Conservation (phyloP, 2,113 vertebrate species). For the Cephalopterus ornatus region DNA sequence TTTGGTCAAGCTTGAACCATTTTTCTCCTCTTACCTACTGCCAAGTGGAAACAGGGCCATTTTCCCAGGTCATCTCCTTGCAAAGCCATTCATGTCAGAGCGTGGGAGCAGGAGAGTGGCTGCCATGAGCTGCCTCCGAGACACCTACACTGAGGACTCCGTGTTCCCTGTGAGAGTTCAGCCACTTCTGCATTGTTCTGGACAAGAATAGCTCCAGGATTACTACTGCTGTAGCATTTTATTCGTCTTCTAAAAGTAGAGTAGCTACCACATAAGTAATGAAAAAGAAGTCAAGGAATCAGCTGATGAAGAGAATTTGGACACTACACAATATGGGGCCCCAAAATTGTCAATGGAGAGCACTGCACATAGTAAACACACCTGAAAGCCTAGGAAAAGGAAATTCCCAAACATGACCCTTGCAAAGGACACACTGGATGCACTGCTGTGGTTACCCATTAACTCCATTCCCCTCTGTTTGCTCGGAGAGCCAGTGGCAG, state of each 20-base stretch:
- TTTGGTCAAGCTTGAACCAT: background rate
- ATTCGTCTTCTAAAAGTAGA: conserved; percentile 13
- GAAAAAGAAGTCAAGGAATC: background rate
- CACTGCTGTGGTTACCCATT: conserved; percentile 32
- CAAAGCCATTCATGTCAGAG: background rate
- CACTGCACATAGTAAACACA: background rate
- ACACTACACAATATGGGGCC: background rate
- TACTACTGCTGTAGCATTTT: background rate
- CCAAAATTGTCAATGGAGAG: background rate
- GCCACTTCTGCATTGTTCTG: background rate
- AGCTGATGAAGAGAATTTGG: background rate
- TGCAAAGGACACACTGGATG: background rate
- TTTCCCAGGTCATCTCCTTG: background rate
- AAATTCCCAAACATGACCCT: background rate
- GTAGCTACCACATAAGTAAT: background rate
- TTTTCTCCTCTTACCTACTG: background rate
- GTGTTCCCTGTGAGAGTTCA: background rate
- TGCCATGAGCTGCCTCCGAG: background rate
- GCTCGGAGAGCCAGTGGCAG: background rate
- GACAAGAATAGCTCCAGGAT: background rate
- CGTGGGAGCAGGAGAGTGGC: background rate
- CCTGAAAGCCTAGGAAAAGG: background rate
- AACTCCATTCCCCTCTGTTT: background rate
- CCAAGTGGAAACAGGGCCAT: background rate
- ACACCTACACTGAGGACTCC: background rate